A percentile compares a stretch with the other conserved stretches of the same genome.
phyloP scores from a whole-genome alignment of 2,797 vertebrate species.

The Acestrorhynchus altus region DNA sequence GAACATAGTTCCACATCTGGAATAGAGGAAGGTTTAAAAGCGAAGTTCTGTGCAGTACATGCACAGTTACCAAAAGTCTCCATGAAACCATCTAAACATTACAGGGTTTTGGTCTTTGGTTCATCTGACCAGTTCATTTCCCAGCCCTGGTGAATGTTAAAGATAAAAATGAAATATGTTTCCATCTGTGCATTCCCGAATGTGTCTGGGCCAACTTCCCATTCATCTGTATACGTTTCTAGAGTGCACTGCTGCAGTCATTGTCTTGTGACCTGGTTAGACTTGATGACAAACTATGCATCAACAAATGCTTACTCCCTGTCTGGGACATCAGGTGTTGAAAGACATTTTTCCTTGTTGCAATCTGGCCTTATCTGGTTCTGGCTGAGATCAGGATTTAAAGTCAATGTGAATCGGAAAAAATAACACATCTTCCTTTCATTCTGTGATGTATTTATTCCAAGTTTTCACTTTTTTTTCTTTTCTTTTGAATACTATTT shows the following conservation, averaged over 20 bases:
- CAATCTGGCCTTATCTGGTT: not conserved
- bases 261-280: conserved; percentile 27
- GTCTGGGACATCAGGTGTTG: conserved; percentile 34
- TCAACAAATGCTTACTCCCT: conserved; percentile 2
- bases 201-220: conserved; percentile 15
- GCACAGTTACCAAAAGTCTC: not conserved
- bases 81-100: not conserved
- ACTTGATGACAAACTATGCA: conserved; percentile 3
- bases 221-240: conserved; percentile 22
- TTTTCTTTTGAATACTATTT: too few species aligned
- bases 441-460: not conserved
- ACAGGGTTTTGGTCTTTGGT: not conserved
- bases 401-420: not conserved
- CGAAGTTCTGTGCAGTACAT: not conserved
- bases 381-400: not conserved
- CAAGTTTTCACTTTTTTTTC: too few species aligned
- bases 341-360: conserved; percentile 5
- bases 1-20: too few species aligned
- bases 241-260: not conserved
- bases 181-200: conserved; percentile 5
- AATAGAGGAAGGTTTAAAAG: not conserved
- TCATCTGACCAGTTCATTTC: not conserved
- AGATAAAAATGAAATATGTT: not conserved
- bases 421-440: too few species aligned
- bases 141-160: not conserved